phyloP scores from a whole-genome alignment of 2,888 invertebrate species.

The Herminia tarsipennalis region DNA sequence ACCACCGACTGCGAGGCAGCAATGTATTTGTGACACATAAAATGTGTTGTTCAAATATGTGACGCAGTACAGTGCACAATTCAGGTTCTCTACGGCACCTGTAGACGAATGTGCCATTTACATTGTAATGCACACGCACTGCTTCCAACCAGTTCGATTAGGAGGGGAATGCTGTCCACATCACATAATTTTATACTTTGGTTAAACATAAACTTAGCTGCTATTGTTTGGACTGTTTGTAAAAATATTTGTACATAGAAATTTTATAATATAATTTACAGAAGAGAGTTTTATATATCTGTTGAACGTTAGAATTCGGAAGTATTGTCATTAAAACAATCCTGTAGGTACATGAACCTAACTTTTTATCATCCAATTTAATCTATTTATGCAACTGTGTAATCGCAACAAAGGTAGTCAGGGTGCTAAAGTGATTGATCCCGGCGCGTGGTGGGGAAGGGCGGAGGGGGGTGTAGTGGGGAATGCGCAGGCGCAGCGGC shows the following conservation, averaged over 20 bases:
- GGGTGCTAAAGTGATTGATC: conserved; percentile 73
- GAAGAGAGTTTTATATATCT: too few species aligned
- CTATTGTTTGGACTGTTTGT: conserved; percentile 35
- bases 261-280: too few species aligned
- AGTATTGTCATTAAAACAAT: too few species aligned
- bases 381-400: too few species aligned
- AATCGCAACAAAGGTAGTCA: too few species aligned
- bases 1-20: conserved; percentile 40
- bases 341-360: too few species aligned
- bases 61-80: conserved; percentile 55
- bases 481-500: conserved; percentile 61
- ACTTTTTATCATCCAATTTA: background rate
- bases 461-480: conserved; percentile 40
- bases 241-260: background rate
- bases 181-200: conserved; percentile 41
- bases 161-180: conserved; percentile 77
- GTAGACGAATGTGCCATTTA: conserved; percentile 81
- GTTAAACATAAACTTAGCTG: conserved; percentile 29
- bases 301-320: too few species aligned
- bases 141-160: conserved; percentile 79
- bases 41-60: conserved; percentile 57
- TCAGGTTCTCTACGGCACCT: conserved; percentile 77
- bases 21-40: conserved; percentile 55
- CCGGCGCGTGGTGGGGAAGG: conserved; percentile 32
- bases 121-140: conserved; percentile 79